Evolutionary conservation across 2,888 invertebrate species (phyloP).

Genomic region (Bellardia pandia): DNA sequence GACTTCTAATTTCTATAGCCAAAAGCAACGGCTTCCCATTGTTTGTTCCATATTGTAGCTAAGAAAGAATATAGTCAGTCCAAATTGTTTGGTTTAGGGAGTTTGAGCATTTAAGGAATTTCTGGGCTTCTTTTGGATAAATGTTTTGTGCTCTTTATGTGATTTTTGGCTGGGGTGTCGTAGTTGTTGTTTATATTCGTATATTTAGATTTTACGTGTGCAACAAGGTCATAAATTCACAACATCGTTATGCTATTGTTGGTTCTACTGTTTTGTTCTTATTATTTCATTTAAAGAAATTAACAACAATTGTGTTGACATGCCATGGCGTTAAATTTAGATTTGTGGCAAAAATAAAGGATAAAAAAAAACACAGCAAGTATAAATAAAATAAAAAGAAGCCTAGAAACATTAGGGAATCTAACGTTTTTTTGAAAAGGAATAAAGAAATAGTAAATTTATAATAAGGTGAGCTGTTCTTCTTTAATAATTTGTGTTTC

Average conservation of each 20-base stretch:
- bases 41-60: not conserved
- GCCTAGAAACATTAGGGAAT: not conserved
- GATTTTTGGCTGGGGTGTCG: constrained; percentile 23
- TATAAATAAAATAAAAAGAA: constrained; percentile 21
- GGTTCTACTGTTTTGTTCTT: constrained; percentile 27
- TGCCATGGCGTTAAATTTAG: constrained; percentile 72
- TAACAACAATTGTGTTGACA: constrained; percentile 76
- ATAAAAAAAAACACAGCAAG: not conserved
- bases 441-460: no score
- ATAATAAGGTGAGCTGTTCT: no score
- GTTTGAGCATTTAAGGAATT: constrained; percentile 59
- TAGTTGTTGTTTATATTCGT: constrained; percentile 25
- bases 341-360: constrained; percentile 41
- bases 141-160: constrained; percentile 11
- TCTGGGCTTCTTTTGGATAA: constrained; percentile 8
- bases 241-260: constrained; percentile 25
- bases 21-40: not conserved
- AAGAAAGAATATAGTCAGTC: not conserved
- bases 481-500: no score
- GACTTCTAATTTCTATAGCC: constrained; percentile 33
- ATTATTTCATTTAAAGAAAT: constrained; percentile 68
- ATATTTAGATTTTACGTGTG: constrained; percentile 72
- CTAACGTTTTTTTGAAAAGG: not conserved
- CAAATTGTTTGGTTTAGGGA: not conserved
- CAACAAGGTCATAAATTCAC: constrained; percentile 74